Base-by-base conservation (phyloP, 2,113 vertebrate species). In the Cathartes aura region DNA sequence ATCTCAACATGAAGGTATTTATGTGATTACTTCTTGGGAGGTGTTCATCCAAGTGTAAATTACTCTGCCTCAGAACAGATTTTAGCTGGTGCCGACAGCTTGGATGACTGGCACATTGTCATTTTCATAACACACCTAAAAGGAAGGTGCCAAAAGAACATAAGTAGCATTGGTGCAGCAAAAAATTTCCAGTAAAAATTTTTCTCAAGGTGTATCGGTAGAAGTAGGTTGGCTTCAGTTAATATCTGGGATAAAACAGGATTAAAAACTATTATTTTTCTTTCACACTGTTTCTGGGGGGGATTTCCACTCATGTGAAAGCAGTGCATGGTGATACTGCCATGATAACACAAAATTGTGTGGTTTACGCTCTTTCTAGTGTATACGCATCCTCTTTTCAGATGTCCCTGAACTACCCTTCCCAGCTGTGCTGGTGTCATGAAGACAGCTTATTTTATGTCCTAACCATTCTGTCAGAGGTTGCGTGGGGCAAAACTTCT, bases 91-190 rank as follows among this genome's bases (percentile, higher is more conserved):
- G 24, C 96, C 4, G 34, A 98, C 98, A 98, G 98, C 98, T 98
- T 98, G 98, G 95, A 87, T 98, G 98, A 98, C 98, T 99, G 98
- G 98, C 98, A 98, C 97, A 4, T 97, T 98, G 98, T 98, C 98
- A 98, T 98, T 96, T 98, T 97, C 97, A 97, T 98, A 98, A 98
- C 98, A 98, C 98, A 98, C 98, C 97, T 99, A 96, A 96, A 96
- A 93, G 55, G 23, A 89, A 98, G 96, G 97, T 98, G 98, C 96
- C 98, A 98, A 98, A 98, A 97, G 96, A 91, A 97, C 26, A 53
- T 94, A 97, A 98, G 97, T 93, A 92, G 82, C 78, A 96, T 92
- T 94, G 89, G 42, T 96, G 62, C 85, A 84, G 93, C 0, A 7
- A 93, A 96, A 96, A 92, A 52, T 75, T 96, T 95, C 70, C 93